Evolutionary conservation across 2,888 invertebrate species (phyloP).

Genomic region (Leptopterna dolabrata): DNA sequence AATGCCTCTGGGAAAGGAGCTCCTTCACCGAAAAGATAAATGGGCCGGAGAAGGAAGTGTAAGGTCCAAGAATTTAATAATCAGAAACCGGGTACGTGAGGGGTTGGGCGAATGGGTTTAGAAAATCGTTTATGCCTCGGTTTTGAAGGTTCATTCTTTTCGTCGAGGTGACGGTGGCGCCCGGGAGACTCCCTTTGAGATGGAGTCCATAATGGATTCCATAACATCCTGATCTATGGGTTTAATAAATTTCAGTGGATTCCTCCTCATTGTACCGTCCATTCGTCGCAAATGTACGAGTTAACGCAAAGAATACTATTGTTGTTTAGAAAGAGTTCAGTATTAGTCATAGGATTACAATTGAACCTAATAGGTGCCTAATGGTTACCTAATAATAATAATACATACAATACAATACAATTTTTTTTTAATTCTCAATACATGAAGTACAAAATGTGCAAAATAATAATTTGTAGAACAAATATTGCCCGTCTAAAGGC

Average conservation of each 20-base stretch:
- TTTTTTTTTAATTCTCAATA: too few species aligned
- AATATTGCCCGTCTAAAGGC: too few species aligned
- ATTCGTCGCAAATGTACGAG: too few species aligned
- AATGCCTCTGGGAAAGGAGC: constrained; percentile 21
- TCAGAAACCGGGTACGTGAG: constrained; percentile 41
- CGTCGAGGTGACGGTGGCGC: constrained; percentile 23
- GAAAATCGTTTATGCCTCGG: constrained; percentile 24
- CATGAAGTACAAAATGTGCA: too few species aligned
- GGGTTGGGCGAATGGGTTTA: constrained; percentile 22
- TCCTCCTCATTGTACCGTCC: neutral
- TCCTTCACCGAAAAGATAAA: neutral
- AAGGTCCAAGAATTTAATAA: constrained; percentile 50
- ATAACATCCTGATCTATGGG: neutral
- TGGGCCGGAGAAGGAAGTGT: neutral
- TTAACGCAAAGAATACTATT: too few species aligned
- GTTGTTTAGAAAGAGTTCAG: too few species aligned
- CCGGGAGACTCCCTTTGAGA: neutral
- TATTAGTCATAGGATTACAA: too few species aligned
- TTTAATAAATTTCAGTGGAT: neutral
- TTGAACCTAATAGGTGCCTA: too few species aligned
- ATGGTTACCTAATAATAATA: too few species aligned
- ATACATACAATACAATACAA: too few species aligned
- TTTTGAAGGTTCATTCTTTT: neutral
- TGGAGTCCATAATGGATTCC: neutral
- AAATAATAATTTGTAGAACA: too few species aligned